These are phyloP conservation scores for Thalpophila matura DNA, from an alignment of 2,888 invertebrate species.

Conservation along the genomic window DNA sequence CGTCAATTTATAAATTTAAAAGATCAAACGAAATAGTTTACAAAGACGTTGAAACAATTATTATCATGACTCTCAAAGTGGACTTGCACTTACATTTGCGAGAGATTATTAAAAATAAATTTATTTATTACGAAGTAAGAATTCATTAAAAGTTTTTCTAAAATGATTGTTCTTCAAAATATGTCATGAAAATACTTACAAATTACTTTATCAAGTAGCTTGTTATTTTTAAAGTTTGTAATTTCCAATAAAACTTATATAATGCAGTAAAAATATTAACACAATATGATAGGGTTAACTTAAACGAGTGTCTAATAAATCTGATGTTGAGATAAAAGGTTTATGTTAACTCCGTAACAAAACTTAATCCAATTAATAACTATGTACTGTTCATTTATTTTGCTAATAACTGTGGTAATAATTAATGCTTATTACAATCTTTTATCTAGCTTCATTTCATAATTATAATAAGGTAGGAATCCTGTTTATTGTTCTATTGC, in stretches of 20 bases:
- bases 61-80: conserved; percentile 25
- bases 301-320: conserved; percentile 23
- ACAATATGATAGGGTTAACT: background rate
- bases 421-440: conserved; percentile 28
- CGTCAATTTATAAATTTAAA: background rate
- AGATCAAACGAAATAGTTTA: background rate
- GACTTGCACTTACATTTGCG: background rate
- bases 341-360: conserved; percentile 6
- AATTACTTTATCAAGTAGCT: background rate
- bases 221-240: conserved; percentile 7
- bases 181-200: conserved; percentile 3
- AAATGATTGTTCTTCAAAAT: conserved; percentile 14
- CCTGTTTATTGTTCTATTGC: conserved; percentile 23
- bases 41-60: conserved; percentile 6
- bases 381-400: conserved; percentile 22
- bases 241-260: conserved; percentile 3
- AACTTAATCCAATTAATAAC: conserved; percentile 24
- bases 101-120: background rate
- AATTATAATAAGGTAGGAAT: too few relatives aligned
- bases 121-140: conserved; percentile 1
- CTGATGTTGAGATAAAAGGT: conserved; percentile 15
- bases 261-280: background rate
- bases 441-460: too few relatives aligned
- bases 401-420: conserved; percentile 19
- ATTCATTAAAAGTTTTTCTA: conserved; percentile 24